A percentile compares a stretch with the other conserved stretches of the same genome.
Conservation (phyloP, 2,113 vertebrate genomes). For the Oxyura jamaicensis region DNA sequence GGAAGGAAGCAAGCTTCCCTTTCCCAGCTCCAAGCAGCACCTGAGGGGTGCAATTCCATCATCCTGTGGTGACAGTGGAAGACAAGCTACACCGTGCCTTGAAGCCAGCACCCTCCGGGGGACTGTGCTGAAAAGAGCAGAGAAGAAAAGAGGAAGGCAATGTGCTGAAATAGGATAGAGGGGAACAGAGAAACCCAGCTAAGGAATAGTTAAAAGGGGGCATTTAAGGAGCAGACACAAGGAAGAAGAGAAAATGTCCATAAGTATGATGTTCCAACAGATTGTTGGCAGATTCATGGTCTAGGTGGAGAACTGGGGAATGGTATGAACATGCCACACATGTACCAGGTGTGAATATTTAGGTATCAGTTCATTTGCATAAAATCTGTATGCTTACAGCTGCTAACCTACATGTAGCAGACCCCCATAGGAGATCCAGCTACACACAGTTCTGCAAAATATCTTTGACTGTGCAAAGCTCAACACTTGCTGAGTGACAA, state of each 20-base stretch:
- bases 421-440: background rate
- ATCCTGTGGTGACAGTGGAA: rapidly evolving
- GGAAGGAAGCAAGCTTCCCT: background rate
- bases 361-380: background rate
- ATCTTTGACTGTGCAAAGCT: background rate
- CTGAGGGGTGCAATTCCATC: rapidly evolving
- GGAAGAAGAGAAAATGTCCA: background rate
- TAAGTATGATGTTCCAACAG: background rate
- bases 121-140: background rate
- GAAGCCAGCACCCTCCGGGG: background rate
- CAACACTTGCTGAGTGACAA: background rate
- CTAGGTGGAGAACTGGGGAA: background rate
- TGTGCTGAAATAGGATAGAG: background rate
- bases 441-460: background rate
- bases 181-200: background rate
- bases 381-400: background rate
- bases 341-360: background rate
- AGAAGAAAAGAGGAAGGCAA: background rate
- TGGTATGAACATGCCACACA: background rate
- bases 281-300: background rate
- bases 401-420: background rate
- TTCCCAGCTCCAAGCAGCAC: background rate
- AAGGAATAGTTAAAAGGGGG: background rate
- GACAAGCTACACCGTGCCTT: background rate
- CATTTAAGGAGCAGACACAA: background rate